Base-by-base conservation (phyloP, 2,113 vertebrate species). In the Furnarius figulus region DNA sequence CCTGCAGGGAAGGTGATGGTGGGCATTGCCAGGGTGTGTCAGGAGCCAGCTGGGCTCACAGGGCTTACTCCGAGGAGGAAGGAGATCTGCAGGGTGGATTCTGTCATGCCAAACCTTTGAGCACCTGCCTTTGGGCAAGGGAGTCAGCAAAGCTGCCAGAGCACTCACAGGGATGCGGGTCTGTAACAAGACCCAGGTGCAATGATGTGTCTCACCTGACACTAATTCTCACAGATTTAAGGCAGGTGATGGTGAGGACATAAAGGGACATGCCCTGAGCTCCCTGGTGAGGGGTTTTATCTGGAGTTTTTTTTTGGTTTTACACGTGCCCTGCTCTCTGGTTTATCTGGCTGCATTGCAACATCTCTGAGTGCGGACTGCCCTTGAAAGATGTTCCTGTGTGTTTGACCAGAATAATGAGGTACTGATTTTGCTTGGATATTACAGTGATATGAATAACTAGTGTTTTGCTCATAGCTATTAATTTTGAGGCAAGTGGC, bases 271-370 rank as follows among this genome's bases (percentile, higher is more conserved):
- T 67, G 15, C 8, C 19, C 10, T 7, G 13, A 52, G 50, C 4
- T 23, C 7, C n/a, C 30, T 77, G 14, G 10, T 76, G 11, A 55
- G 4, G 11, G 50, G 9, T 5, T 89, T 8, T 1, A 24, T 5
- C 4, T 4, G 58, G 28, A 10, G 4, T 55, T 81, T 55, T 4
- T 59, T 6, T 42, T 18, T 46, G 44, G 40, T 35, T 6, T 47
- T 49, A 11, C 5, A 31, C 1, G 2, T 4, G 3, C 1, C 11
- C 12, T 42, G 5, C 3, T 21, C 18, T 53, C 33, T 27, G 12
- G 6, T 70, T 91, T 50, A 22, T 70, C 8, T 10, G 8, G 15
- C 56, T 68, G 46, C 24, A 61, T 58, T 80, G 21, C 18, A 50
- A 3, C 7, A 17, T 58, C n/a, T 82, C 37, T 63, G 46, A 58